phyloP scores from a whole-genome alignment of 2,888 invertebrate genomes.

The Dolichopus griseipennis region DNA sequence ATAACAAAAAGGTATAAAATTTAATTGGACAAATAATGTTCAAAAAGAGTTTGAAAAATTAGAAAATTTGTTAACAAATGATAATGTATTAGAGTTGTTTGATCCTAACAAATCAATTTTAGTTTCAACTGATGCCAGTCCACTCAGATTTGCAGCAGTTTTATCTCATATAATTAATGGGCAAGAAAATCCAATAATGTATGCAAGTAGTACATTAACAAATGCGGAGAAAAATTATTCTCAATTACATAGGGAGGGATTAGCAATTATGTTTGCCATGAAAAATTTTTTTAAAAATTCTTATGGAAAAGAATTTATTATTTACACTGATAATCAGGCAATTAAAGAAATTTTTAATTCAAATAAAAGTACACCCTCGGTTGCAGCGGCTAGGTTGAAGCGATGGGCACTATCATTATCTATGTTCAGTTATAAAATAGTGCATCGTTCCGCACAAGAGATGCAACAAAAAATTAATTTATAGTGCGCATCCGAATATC shows the following conservation, averaged over 20 bases:
- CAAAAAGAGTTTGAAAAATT: too few relatives aligned
- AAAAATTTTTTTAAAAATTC: slow-evolving; percentile 36
- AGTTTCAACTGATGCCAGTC: too few relatives aligned
- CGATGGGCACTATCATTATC: slow-evolving; percentile 32
- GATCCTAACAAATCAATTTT: too few relatives aligned
- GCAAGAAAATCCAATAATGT: slow-evolving; percentile 17
- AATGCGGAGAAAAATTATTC: slow-evolving; percentile 24
- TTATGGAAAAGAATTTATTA: slow-evolving; percentile 28
- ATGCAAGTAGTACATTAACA: slow-evolving; percentile 14
- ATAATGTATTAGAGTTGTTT: too few relatives aligned
- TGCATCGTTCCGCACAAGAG: too few relatives aligned
- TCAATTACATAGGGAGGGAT: slow-evolving; percentile 28
- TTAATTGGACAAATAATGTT: too few relatives aligned
- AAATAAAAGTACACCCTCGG: slow-evolving; percentile 19
- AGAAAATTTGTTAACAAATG: too few relatives aligned
- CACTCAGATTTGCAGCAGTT: too few relatives aligned
- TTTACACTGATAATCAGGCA: slow-evolving; percentile 24
- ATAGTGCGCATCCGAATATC: too few relatives aligned
- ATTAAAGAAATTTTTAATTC: slow-evolving; percentile 23
- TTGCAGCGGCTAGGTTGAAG: slow-evolving; percentile 25
- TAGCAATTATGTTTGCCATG: slow-evolving; percentile 33
- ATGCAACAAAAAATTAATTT: too few relatives aligned
- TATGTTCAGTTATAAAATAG: too few relatives aligned
- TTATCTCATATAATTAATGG: slow-evolving; percentile 15
- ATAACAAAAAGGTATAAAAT: too few relatives aligned